Percentiles rank a stretch among this genome's conserved stretches.
phyloP scores from a whole-genome alignment of 2,797 vertebrate genomes.

The Vespertilio murinus region DNA sequence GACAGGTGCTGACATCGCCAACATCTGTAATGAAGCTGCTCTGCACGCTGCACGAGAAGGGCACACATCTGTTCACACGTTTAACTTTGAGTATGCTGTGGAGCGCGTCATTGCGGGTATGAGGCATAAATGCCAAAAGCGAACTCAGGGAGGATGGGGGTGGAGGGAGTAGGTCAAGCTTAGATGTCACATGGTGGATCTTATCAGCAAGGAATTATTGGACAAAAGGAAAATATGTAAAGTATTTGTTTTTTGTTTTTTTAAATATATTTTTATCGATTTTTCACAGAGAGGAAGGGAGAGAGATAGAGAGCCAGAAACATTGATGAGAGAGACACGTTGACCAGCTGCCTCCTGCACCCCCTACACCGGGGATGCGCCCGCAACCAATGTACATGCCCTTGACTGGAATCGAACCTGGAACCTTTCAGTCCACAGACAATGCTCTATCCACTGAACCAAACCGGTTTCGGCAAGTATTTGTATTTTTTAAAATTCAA shows the following conservation, averaged over 20 bases:
- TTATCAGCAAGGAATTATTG: background rate
- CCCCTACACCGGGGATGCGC: too few species aligned
- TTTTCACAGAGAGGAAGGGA: too few species aligned
- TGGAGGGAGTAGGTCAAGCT: background rate
- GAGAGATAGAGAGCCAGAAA: too few species aligned
- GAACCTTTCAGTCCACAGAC: too few species aligned
- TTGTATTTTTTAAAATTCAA: background rate
- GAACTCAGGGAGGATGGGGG: background rate
- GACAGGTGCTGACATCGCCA: slow-evolving; percentile 98
- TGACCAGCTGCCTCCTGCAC: too few species aligned
- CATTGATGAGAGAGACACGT: too few species aligned
- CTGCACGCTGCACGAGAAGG: slow-evolving; percentile 97
- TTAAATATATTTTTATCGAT: too few species aligned
- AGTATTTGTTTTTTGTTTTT: background rate
- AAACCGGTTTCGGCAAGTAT: too few species aligned
- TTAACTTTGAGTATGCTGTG: slow-evolving; percentile 96
- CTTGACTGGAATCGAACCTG: too few species aligned
- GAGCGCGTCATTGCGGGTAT: slow-evolving; percentile 96
- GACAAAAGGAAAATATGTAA: background rate
- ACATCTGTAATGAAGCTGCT: slow-evolving; percentile 98
- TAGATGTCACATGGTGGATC: rapidly evolving
- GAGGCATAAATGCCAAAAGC: background rate
- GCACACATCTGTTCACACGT: slow-evolving; percentile 93
- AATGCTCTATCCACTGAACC: too few species aligned
- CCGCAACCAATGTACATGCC: too few species aligned